Base-by-base conservation (phyloP, 2,888 invertebrate species). In the Lampropteryx suffumata region DNA sequence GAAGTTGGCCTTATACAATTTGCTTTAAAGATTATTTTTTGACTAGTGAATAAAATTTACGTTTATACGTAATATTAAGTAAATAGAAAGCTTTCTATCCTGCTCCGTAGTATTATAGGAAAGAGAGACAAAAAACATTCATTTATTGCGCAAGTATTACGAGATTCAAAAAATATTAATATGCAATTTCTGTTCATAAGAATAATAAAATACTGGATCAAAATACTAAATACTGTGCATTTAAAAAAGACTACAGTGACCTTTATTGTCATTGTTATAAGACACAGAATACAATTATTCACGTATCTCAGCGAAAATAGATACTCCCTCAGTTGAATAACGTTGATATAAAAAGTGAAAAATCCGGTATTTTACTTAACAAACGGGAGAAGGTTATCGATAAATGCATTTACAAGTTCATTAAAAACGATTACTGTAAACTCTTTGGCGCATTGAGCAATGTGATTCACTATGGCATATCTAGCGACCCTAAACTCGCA, bases 401-500 rank as follows among this genome's bases (percentile, higher is more conserved):
- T 24, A 36, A 53, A 44, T 53, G 32, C 43, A 50, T 36, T 29
- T 51, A 43, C 41, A 37, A 30, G 42, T 47, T 44, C 39, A 7
- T 44, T 34, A 52, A 17, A 57, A 49, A 51, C 50, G 46, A 52
- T 54, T 45, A 12, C 33, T 41, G 52, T 42, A 61, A 64, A 72
- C 73, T 87, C 89, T 89, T 89, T 89, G 89, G 89, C 85, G 81
- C 76, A 71, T 89, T 89, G 89, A 89, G 89, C 89, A 89, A 89
- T 67, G 71, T 74, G 69, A 71, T 67, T 71, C 57, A 61, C 52
- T 83, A 85, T 85, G 85, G 84, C 84, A 79, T 17, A 17, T 73
- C 84, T 85, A 85, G 82, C 84, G 77, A 71, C 69, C 82, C 81
- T 84, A 82, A 71, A 69, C 67, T 72, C 74, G 71, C 73, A 67